phyloP scores from a whole-genome alignment of 2,888 invertebrate genomes.

The Perdita meconis region DNA sequence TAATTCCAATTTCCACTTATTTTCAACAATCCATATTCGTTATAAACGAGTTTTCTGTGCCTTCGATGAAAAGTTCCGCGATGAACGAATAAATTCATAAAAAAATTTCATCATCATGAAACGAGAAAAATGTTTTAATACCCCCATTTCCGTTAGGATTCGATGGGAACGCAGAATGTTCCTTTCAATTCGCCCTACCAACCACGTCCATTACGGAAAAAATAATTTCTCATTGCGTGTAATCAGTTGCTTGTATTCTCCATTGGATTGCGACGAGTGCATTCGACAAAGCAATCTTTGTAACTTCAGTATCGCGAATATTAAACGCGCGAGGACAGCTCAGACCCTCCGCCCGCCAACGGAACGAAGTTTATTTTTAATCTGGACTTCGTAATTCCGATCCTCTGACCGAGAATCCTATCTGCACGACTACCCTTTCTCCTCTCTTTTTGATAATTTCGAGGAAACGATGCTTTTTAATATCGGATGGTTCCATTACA shows the following conservation, averaged over 20 bases:
- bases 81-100: too few species aligned
- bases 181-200: neutral
- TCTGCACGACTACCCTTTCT: neutral
- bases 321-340: conserved; percentile 1
- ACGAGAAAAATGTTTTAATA: too few species aligned
- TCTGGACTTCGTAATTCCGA: conserved; percentile 1
- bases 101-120: too few species aligned
- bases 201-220: neutral
- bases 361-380: conserved; percentile 32
- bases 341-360: too few species aligned
- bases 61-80: too few species aligned
- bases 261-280: neutral
- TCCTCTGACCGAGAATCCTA: neutral
- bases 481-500: conserved; percentile 17
- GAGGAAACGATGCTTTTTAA: conserved; percentile 29
- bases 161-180: neutral
- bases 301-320: conserved; percentile 28
- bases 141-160: neutral
- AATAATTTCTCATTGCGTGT: conserved; percentile 3
- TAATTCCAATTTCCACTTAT: too few species aligned
- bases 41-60: too few species aligned
- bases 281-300: conserved; percentile 14
- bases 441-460: conserved; percentile 22
- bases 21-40: too few species aligned
- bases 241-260: neutral